phyloP scores from a whole-genome alignment of 2,113 vertebrate species.

The Catharus minimus region DNA sequence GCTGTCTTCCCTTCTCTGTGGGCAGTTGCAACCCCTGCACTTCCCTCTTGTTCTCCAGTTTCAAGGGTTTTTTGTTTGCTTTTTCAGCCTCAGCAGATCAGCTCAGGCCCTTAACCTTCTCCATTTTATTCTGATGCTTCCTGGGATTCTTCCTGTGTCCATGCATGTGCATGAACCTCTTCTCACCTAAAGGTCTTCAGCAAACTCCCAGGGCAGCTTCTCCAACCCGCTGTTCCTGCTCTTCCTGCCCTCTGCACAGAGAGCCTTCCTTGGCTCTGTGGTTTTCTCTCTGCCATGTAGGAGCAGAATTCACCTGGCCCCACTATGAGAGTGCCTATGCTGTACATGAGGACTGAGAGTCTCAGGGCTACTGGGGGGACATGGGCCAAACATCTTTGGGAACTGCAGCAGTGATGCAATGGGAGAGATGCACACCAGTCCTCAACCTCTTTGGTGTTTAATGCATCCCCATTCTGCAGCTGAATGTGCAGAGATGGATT shows the following conservation, averaged over 20 bases:
- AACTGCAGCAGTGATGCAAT: background rate
- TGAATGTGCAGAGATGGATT: background rate
- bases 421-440: background rate
- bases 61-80: background rate
- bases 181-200: background rate
- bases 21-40: background rate
- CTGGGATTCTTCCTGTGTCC: background rate
- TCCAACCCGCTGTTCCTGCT: accelerated
- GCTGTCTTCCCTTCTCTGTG: background rate
- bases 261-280: background rate
- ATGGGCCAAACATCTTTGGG: background rate
- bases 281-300: background rate
- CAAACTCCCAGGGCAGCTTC: background rate
- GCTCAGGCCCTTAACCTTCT: background rate
- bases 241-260: background rate
- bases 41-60: background rate
- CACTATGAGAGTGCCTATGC: background rate
- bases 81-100: background rate
- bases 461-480: background rate
- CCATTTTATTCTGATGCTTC: background rate
- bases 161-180: accelerated
- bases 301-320: background rate
- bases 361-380: background rate
- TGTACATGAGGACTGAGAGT: background rate
- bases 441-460: background rate